A percentile compares a stretch with the other conserved stretches of the same genome.
phyloP scores from a whole-genome alignment of 2,113 vertebrate species.

The Phylloscopus trochilus region DNA sequence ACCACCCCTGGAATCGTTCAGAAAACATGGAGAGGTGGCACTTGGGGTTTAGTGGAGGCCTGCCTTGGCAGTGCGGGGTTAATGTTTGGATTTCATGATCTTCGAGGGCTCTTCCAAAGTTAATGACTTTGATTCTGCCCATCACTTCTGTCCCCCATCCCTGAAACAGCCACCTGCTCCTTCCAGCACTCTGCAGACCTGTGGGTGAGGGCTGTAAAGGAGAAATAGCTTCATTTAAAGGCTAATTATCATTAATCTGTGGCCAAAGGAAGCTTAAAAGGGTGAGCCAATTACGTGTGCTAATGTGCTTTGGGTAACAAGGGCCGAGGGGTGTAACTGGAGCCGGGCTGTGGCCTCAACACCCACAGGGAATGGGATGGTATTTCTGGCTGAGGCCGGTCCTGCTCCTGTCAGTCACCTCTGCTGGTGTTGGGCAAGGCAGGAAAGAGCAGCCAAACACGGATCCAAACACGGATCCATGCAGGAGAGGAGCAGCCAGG shows the following conservation, averaged over 20 bases:
- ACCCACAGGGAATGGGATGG: background rate
- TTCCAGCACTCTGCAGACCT: background rate
- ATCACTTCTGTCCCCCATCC: background rate
- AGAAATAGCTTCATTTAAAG: background rate
- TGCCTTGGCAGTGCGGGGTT: background rate
- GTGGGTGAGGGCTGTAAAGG: background rate
- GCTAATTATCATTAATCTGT: conserved; percentile 14
- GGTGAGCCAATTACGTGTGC: background rate
- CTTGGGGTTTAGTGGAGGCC: background rate
- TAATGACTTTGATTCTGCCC: background rate
- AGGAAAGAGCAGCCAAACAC: accelerated
- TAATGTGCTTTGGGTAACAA: background rate
- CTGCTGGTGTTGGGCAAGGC: background rate
- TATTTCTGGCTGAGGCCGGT: background rate
- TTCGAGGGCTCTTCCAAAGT: background rate
- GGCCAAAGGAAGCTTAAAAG: conserved; percentile 31
- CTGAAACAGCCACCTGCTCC: background rate
- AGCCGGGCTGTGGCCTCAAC: background rate
- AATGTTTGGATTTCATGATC: background rate
- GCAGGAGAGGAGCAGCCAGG: accelerated
- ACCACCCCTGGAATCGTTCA: background rate
- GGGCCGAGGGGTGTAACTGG: background rate
- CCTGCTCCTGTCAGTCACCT: background rate
- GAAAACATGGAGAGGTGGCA: background rate
- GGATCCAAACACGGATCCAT: accelerated